Base-by-base conservation (phyloP, 2,113 vertebrate species). In the Ciconia boyciana region DNA sequence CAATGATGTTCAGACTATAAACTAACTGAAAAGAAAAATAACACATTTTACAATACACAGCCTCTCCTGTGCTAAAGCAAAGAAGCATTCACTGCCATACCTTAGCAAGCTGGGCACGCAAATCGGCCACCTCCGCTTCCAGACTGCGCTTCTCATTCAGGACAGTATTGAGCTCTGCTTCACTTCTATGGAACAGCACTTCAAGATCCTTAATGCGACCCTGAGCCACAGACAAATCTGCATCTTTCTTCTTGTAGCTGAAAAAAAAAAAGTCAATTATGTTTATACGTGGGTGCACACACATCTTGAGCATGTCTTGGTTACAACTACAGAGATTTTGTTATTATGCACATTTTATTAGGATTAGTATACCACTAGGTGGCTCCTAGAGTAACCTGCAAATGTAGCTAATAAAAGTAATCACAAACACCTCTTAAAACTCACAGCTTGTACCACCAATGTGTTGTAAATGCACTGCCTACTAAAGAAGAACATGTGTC, bases 161-260 rank as follows among this genome's bases (percentile, higher is more conserved):
- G 44, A 99, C 98, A 6, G 99, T 98, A 6, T 97, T 97, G 52
- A 99, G 99, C 21, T 99, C 97, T 0, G 98, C 99, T 90, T 99
- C 99, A 1, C 98, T 99, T 79, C 99, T 98, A 3, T 99, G 99
- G 93, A 98, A 98, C 57, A 99, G 98, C 16, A 98, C 97, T 89
- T 99, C 99, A 93, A 99, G 98, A 43, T 99, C 98, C 82, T 97
- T 98, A 76, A 99, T 98, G 21, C 99, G 98, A 32, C 98, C 98
- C 94, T 98, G 90, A 8, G 99, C 98, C 46, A 98, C 97, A 1
- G 97, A 95, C 83, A 99, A 97, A 82, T 99, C 99, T 0, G 96
- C 97, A 48, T 99, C 99, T 91, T 99, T 98, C 98, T 99, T 99
- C 94, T 99, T 99, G 70, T 97, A 98, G 96, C 99, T 99, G 90